Conservation (phyloP, 1,140 invertebrate species). For the Olivierus martensii region DNA sequence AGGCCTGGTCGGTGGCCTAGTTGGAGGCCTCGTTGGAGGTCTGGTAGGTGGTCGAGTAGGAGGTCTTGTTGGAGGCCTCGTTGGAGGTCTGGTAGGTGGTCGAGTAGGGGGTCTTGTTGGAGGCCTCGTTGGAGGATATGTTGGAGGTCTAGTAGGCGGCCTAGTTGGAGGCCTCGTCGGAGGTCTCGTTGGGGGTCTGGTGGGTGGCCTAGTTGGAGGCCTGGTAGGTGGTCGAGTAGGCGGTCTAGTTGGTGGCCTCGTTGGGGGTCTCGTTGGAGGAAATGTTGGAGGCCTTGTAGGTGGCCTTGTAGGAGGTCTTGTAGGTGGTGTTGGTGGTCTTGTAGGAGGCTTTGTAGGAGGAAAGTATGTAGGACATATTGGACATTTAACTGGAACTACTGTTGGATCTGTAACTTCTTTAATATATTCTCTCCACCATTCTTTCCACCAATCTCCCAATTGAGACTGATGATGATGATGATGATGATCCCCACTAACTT, state of each 20-base stretch:
- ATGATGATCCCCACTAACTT: too few relatives aligned
- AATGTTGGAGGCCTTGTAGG: not conserved
- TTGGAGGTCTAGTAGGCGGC: not conserved
- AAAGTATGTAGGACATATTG: slow-evolving; percentile 4
- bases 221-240: not conserved
- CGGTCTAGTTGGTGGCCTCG: not conserved
- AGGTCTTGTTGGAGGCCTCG: not conserved
- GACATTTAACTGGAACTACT: slow-evolving; percentile 8
- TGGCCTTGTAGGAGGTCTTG: not conserved
- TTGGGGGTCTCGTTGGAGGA: not conserved
- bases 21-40: not conserved
- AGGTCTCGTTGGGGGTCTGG: not conserved
- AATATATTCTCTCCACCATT: slow-evolving; percentile 19
- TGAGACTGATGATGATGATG: not conserved
- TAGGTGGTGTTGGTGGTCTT: slow-evolving; percentile 3
- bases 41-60: not conserved
- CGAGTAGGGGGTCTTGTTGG: not conserved
- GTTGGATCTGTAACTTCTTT: slow-evolving; percentile 18
- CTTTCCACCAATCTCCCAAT: slow-evolving; percentile 17
- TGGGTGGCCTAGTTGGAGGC: not conserved
- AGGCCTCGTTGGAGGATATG: not conserved
- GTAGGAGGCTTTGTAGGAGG: slow-evolving; percentile 10
- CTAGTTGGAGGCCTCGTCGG: not conserved
- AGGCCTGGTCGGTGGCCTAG: slow-evolving; percentile 6
- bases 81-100: not conserved